A percentile compares a stretch with the other conserved stretches of the same genome.
These are phyloP conservation scores for Choristoneura fumiferana DNA, from an alignment of 1,140 invertebrate species.

Conservation along the genomic window DNA sequence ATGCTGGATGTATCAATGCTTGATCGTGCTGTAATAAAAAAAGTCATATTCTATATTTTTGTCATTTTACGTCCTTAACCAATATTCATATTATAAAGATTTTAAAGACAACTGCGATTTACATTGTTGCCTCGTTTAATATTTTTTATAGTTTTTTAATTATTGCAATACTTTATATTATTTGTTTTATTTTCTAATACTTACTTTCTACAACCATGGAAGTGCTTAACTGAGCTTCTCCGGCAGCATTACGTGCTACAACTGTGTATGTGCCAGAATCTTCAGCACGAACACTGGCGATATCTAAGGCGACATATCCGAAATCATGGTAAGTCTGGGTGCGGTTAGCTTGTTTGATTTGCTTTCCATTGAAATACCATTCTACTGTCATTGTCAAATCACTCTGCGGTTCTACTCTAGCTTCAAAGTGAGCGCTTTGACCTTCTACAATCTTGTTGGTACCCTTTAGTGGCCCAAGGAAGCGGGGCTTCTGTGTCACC, in stretches of 20 bases:
- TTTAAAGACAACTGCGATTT: too few species aligned
- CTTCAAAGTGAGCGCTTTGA: constrained; percentile 97
- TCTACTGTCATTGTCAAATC: constrained; percentile 93
- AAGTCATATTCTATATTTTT: too few species aligned
- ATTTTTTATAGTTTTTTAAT: too few species aligned
- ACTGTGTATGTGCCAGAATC: constrained; percentile 94
- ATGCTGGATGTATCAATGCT: constrained; percentile 93
- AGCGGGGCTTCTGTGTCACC: constrained; percentile 88
- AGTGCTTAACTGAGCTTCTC: constrained; percentile 89
- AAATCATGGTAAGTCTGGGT: constrained; percentile 97
- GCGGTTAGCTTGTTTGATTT: constrained; percentile 89
- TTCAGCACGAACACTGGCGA: constrained; percentile 90
- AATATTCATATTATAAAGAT: too few species aligned
- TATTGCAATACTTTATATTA: too few species aligned
- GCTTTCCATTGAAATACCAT: constrained; percentile 94
- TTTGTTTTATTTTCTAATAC: constrained; percentile 62
- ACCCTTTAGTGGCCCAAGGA: constrained; percentile 92
- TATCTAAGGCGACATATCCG: constrained; percentile 96
- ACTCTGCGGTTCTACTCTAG: constrained; percentile 94
- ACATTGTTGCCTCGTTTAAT: too few species aligned
- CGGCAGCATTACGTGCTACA: constrained; percentile 91
- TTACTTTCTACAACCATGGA: constrained; percentile 93
- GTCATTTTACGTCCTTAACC: too few species aligned
- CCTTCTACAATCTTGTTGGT: constrained; percentile 97
- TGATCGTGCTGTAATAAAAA: constrained; percentile 83